Conservation (phyloP, 2,888 invertebrate species). For the Drosophila longiperda region DNA sequence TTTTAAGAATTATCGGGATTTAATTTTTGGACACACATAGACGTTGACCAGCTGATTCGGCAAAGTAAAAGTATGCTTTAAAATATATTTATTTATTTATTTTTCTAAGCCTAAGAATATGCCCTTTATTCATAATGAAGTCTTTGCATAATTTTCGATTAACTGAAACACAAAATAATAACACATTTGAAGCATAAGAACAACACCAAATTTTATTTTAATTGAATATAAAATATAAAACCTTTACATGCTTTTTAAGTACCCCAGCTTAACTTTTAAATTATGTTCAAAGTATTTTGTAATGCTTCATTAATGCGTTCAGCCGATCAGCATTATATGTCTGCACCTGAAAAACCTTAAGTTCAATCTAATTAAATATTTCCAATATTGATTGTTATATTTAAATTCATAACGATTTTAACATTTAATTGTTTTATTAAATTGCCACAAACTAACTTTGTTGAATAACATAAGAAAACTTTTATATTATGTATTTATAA, state of each 20-base stretch:
- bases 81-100: background rate
- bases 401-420: too few relatives aligned
- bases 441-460: background rate
- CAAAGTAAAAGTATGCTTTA: background rate
- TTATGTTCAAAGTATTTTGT: constrained; percentile 25
- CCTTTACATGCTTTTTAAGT: background rate
- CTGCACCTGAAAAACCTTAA: background rate
- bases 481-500: background rate
- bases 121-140: background rate
- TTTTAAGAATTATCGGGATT: background rate
- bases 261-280: constrained; percentile 3
- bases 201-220: background rate
- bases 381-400: too few relatives aligned
- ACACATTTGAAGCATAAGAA: background rate
- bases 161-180: background rate
- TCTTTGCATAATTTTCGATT: too few relatives aligned
- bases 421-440: background rate
- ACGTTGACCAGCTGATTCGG: background rate
- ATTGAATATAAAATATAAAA: background rate
- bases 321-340: too few relatives aligned
- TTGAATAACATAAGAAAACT: background rate
- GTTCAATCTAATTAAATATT: background rate
- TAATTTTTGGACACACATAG: background rate
- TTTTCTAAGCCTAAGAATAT: background rate
- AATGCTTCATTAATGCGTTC: constrained; percentile 16